These are phyloP conservation scores for Clarias laeviceps DNA, from an alignment of 2,797 vertebrate species.

Conservation along the genomic window DNA sequence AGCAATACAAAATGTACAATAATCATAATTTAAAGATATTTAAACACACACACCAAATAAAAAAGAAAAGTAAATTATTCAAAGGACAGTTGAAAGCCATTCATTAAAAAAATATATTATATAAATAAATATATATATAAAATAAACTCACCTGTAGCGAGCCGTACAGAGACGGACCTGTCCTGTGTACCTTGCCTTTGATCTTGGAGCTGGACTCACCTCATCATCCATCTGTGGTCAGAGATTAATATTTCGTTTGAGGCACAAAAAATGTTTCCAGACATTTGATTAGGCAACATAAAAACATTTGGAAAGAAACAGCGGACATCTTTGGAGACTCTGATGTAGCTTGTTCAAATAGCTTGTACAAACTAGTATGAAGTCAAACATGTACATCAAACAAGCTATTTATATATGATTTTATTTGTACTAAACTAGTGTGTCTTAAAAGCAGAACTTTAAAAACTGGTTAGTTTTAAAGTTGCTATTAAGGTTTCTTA, in stretches of 20 bases:
- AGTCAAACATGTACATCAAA: background rate
- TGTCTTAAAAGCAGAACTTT: background rate
- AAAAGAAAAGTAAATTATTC: too few species aligned
- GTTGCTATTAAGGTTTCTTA: background rate
- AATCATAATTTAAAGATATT: background rate
- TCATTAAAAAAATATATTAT: too few species aligned
- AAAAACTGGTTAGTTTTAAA: background rate
- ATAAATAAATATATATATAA: too few species aligned
- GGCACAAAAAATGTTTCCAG: constrained; percentile 1
- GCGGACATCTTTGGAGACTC: background rate
- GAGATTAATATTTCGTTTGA: background rate
- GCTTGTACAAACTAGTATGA: background rate
- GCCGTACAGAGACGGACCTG: constrained; percentile 96
- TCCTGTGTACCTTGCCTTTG: constrained; percentile 93
- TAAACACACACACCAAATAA: too few species aligned
- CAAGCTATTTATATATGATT: background rate
- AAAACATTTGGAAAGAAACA: background rate
- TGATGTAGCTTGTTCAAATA: background rate
- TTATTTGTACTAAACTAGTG: background rate
- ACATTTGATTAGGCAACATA: background rate
- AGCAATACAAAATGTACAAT: background rate
- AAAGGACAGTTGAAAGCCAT: too few species aligned
- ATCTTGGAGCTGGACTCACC: constrained; percentile 81
- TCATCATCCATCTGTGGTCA: constrained; percentile 90
- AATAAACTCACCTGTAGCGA: constrained; percentile 85